These are phyloP conservation scores for Popillia japonica DNA, from an alignment of 1,140 invertebrate species.

Conservation along the genomic window DNA sequence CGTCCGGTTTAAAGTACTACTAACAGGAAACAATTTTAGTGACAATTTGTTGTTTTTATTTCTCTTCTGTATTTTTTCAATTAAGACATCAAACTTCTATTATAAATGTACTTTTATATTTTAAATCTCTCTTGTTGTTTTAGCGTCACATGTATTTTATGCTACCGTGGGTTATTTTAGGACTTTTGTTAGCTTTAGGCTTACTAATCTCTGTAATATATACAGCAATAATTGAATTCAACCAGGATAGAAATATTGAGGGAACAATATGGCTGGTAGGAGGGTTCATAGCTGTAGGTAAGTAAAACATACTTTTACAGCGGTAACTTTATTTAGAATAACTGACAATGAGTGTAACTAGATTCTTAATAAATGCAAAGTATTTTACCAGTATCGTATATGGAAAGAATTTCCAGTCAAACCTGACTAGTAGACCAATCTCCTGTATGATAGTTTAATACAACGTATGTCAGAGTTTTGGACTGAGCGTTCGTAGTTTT, in stretches of 20 bases:
- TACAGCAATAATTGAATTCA: conserved; percentile 75
- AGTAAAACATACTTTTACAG: conserved; percentile 50
- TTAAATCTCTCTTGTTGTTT: conserved; percentile 52
- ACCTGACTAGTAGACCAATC: too few species aligned
- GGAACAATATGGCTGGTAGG: conserved; percentile 70
- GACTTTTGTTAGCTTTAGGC: conserved; percentile 77
- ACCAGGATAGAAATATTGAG: conserved; percentile 65
- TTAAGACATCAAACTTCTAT: neutral
- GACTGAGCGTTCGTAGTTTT: too few species aligned
- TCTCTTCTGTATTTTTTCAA: neutral
- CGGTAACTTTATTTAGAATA: too few species aligned
- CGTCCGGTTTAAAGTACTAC: too few species aligned
- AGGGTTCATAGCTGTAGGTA: conserved; percentile 70
- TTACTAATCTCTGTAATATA: conserved; percentile 78
- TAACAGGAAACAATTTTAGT: too few species aligned
- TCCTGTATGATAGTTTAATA: too few species aligned
- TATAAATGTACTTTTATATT: conserved; percentile 3
- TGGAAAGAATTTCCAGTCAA: too few species aligned
- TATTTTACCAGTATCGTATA: too few species aligned
- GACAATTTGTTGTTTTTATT: neutral
- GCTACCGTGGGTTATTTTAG: conserved; percentile 82
- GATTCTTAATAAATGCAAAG: too few species aligned
- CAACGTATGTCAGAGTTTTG: too few species aligned
- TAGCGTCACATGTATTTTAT: conserved; percentile 81
- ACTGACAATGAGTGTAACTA: too few species aligned